phyloP scores from a whole-genome alignment of 1,140 invertebrate species.

The Neelides sp. region DNA sequence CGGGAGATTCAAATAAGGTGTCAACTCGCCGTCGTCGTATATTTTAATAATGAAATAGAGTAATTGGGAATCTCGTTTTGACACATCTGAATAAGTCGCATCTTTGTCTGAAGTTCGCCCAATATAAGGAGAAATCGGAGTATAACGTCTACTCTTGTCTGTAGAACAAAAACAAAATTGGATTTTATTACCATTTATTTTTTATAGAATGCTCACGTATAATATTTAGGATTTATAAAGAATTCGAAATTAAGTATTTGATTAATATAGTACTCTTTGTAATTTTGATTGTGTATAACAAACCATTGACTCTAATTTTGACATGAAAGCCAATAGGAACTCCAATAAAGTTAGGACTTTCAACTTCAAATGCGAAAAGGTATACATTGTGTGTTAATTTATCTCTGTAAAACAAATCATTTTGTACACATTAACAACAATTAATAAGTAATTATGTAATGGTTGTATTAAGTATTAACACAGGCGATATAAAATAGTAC shows the following conservation, averaged over 20 bases:
- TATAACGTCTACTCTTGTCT: too few species aligned
- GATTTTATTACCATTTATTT: too few species aligned
- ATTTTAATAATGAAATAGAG: constrained; percentile 9
- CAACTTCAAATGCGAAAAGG: background rate
- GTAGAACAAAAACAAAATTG: too few species aligned
- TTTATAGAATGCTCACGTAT: too few species aligned
- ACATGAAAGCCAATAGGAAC: constrained; percentile 9
- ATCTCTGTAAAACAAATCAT: background rate
- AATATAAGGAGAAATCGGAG: background rate
- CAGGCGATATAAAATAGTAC: too few species aligned
- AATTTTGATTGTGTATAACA: too few species aligned
- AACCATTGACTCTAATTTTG: background rate
- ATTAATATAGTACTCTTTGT: too few species aligned
- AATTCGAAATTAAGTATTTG: too few species aligned
- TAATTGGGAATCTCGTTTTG: background rate
- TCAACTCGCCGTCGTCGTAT: constrained; percentile 2
- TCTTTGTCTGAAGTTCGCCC: background rate
- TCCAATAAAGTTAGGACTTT: background rate
- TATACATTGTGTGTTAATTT: constrained; percentile 1
- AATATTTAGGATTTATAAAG: too few species aligned
- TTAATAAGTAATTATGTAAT: too few species aligned
- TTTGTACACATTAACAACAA: too few species aligned
- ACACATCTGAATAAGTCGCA: background rate
- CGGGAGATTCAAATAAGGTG: background rate
- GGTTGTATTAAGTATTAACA: too few species aligned